A percentile compares a stretch with the other conserved stretches of the same genome.
Conservation (phyloP, 1,140 invertebrate species). For the Calosoma granatense region DNA sequence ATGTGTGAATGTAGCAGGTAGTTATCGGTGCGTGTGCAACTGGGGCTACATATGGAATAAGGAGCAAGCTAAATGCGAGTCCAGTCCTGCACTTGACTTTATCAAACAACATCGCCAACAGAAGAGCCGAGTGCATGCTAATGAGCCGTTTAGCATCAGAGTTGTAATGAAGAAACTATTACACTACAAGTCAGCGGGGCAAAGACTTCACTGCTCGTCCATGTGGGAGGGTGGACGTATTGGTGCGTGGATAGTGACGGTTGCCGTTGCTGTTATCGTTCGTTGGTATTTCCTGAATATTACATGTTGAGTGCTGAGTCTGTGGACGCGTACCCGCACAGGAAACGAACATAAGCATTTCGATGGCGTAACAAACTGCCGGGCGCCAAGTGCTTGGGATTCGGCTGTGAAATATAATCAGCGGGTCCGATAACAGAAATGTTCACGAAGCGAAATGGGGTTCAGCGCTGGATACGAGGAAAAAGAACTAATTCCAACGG, state of each 20-base stretch:
- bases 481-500: background rate
- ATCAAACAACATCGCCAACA: constrained; percentile 13
- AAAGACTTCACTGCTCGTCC: too few relatives aligned
- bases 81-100: constrained; percentile 16
- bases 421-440: background rate
- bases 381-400: background rate
- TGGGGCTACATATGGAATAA: constrained; percentile 35
- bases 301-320: too few relatives aligned
- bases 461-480: background rate
- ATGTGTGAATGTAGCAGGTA: constrained; percentile 48
- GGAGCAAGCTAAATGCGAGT: constrained; percentile 21
- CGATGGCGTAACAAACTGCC: background rate
- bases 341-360: background rate
- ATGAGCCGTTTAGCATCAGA: too few relatives aligned
- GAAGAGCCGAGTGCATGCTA: too few relatives aligned
- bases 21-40: constrained; percentile 40
- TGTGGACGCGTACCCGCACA: too few relatives aligned
- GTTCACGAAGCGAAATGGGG: background rate
- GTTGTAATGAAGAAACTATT: too few relatives aligned
- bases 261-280: too few relatives aligned
- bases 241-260: too few relatives aligned
- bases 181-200: too few relatives aligned
- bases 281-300: too few relatives aligned
- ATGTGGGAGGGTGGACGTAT: too few relatives aligned
- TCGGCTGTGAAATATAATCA: background rate